Evolutionary conservation across 2,888 invertebrate species (phyloP).

Genomic region (Incurvaria masculella): DNA sequence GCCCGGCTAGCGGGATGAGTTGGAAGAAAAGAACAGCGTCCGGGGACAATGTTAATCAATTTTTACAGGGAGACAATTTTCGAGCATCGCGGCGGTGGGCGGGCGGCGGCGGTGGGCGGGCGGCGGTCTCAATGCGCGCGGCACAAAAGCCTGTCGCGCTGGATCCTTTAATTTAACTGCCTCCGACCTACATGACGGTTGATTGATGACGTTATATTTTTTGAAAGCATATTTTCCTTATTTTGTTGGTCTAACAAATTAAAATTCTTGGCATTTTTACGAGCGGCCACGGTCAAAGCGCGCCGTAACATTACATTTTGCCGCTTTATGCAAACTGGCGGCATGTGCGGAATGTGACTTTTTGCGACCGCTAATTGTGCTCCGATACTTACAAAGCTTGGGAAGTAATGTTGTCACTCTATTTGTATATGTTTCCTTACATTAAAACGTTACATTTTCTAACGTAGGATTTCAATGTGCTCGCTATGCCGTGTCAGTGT

Average conservation of each 20-base stretch:
- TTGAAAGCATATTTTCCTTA: neutral
- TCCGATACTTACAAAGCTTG: too few relatives aligned
- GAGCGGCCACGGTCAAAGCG: neutral
- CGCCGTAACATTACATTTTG: neutral
- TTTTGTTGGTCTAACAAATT: neutral
- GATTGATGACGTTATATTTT: neutral
- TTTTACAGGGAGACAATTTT: constrained; percentile 41
- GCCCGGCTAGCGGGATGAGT: neutral
- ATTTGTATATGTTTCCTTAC: too few relatives aligned
- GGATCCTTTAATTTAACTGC: neutral
- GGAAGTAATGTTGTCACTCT: too few relatives aligned
- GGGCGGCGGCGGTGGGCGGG: constrained; percentile 11
- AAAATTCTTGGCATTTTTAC: neutral
- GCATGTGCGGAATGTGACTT: neutral
- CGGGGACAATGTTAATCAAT: constrained; percentile 45
- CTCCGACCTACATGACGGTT: neutral
- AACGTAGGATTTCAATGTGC: too few relatives aligned
- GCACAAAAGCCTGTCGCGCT: neutral
- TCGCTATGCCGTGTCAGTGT: too few relatives aligned
- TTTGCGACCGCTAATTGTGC: too few relatives aligned
- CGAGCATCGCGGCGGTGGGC: constrained; percentile 34
- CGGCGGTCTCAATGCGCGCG: neutral
- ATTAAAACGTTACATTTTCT: too few relatives aligned
- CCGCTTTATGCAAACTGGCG: neutral
- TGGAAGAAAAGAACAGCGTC: too few relatives aligned